Evolutionary conservation across 92 coral and sea anemone species (phyloP), one percentile per base, ranked within the genome.

Genomic region (Chrysogorgia sp.): DNA sequence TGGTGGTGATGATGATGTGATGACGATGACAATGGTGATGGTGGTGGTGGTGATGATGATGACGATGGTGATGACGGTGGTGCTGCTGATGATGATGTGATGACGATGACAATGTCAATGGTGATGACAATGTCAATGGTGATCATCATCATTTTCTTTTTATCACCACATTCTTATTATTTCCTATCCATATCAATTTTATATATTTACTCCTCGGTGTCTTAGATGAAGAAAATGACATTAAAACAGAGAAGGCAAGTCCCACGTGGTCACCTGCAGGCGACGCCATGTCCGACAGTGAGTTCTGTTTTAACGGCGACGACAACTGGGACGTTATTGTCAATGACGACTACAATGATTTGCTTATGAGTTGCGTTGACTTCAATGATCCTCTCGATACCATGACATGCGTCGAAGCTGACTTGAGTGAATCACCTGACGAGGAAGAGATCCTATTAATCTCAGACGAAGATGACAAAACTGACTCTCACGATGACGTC

Each of bases 391-490:
- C 63, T 7, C 29, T 57, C 3, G 63, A 57, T 19, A 57, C 63
- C 31, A 57, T 57, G 63, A 57, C 63, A 29, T 57, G 63, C 34
- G 63, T 57, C 30, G 63, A 57, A 19, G 63, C 63, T 3, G 63
- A 57, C 63, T 19, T 57, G 2, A 29, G 63, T 29, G 63, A 57
- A 29, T n/a, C 15, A 12, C 53, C 53, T n/a, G 53, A 47, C 14
- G 32, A 57, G 9, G 30, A 23, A 14, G 63, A 57, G 14, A 31
- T 57, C 63, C 3, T 57, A 3, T 1, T 57, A 6, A 3, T 57
- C 4, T 8, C 10, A 9, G 50, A 43, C 17, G 50, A 8, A 8
- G 50, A 43, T 17, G 50, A 43, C 50, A 43, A 43, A 8, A 17
- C 50, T 43, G n/a, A n/a, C n/a, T n/a, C n/a, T n/a, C 6, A 37